Evolutionary conservation across 2,113 vertebrate genomes (phyloP).

Genomic region (Actenoides hombroni): DNA sequence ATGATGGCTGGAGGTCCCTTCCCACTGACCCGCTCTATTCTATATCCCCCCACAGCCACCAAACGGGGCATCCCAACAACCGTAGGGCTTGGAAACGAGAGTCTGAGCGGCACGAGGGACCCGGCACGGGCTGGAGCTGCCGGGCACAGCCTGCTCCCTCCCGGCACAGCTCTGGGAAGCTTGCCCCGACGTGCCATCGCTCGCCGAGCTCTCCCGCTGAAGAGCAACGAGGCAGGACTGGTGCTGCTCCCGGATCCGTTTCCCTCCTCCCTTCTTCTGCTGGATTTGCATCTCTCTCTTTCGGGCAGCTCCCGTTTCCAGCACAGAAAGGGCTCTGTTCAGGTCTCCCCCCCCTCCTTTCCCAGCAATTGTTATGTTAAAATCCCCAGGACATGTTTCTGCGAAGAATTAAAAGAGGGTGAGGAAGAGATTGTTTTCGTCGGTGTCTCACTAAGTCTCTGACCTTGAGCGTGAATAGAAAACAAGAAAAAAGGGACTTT

Average conservation of each 20-base stretch:
- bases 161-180: background rate
- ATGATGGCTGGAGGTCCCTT: background rate
- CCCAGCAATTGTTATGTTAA: slow-evolving; percentile 61
- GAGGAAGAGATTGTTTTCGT: slow-evolving; percentile 67
- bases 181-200: background rate
- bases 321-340: background rate
- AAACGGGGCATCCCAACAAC: fast-evolving
- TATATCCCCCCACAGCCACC: fast-evolving
- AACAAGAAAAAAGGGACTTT: slow-evolving; percentile 74
- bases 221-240: background rate
- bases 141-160: background rate
- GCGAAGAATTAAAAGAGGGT: slow-evolving; percentile 62
- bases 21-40: background rate
- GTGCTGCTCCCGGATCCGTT: background rate
- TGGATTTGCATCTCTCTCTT: slow-evolving; percentile 5
- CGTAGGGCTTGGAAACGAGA: fast-evolving
- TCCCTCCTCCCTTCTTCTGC: background rate
- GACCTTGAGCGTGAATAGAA: slow-evolving; percentile 70
- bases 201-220: fast-evolving
- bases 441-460: slow-evolving; percentile 67
- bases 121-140: background rate
- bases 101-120: background rate
- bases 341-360: background rate
- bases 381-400: slow-evolving; percentile 65
- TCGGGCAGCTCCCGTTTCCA: background rate